Conservation (phyloP, 2,888 invertebrate species). For the Athalia cordata region DNA sequence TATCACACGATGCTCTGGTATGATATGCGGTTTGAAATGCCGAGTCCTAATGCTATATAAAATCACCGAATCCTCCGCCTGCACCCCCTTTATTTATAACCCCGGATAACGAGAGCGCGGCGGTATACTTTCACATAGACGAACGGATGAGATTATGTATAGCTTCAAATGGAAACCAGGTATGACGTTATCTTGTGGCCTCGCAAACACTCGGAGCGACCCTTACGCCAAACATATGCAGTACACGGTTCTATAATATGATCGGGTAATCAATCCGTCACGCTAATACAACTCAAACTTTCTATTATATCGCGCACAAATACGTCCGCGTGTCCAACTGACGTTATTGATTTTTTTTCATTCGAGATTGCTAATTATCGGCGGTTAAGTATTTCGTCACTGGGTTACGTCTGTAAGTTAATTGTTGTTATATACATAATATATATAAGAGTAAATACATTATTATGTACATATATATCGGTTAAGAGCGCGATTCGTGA, state of each 20-base stretch:
- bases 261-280: conserved; percentile 24
- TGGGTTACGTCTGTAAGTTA: too few species aligned
- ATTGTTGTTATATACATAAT: too few species aligned
- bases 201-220: conserved; percentile 13
- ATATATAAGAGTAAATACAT: too few species aligned
- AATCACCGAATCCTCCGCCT: neutral
- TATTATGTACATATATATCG: too few species aligned
- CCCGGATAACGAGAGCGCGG: neutral
- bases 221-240: neutral
- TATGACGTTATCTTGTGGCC: conserved; percentile 28
- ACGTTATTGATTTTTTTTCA: too few species aligned
- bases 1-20: conserved; percentile 1
- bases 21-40: neutral
- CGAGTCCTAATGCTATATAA: neutral
- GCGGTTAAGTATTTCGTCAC: too few species aligned
- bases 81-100: neutral
- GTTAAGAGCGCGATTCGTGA: neutral
- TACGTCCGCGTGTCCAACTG: too few species aligned
- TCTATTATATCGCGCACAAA: too few species aligned
- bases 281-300: neutral
- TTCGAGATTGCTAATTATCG: too few species aligned
- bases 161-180: conserved; percentile 27
- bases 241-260: neutral
- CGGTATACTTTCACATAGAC: neutral
- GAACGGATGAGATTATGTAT: conserved; percentile 21